Conservation (phyloP, 1,140 invertebrate genomes). For the Drosophila ficusphila region DNA sequence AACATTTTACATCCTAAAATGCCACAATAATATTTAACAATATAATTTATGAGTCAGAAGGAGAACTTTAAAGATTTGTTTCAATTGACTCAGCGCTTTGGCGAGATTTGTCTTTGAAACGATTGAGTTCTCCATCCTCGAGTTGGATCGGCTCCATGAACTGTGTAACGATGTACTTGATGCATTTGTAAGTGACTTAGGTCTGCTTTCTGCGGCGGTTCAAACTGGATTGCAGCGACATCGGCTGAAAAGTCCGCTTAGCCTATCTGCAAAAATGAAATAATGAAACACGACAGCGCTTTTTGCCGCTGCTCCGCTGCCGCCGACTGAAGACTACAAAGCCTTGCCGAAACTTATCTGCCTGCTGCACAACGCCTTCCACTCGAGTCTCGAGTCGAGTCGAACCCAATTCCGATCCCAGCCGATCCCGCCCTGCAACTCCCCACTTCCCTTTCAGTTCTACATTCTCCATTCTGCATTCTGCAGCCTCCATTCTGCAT, state of each 20-base stretch:
- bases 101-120: too few relatives aligned
- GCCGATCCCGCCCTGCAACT: not conserved
- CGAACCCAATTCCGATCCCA: conserved; percentile 25
- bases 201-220: conserved; percentile 17
- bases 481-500: too few relatives aligned
- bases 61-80: too few relatives aligned
- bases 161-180: not conserved
- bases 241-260: not conserved
- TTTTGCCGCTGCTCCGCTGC: not conserved
- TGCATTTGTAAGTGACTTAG: conserved; percentile 10
- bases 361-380: conserved; percentile 53
- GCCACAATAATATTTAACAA: too few relatives aligned
- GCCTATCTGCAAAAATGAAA: not conserved
- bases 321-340: conserved; percentile 64
- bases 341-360: conserved; percentile 77
- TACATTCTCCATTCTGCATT: too few relatives aligned
- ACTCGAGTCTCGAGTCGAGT: not conserved
- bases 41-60: too few relatives aligned
- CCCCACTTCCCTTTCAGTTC: too few relatives aligned
- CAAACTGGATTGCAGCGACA: conserved; percentile 11
- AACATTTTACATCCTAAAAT: too few relatives aligned
- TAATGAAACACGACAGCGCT: not conserved
- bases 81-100: too few relatives aligned
- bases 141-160: not conserved
- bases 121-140: too few relatives aligned